These are phyloP conservation scores for Tetragonula clypearis DNA, from an alignment of 1,140 invertebrate species.

Conservation along the genomic window DNA sequence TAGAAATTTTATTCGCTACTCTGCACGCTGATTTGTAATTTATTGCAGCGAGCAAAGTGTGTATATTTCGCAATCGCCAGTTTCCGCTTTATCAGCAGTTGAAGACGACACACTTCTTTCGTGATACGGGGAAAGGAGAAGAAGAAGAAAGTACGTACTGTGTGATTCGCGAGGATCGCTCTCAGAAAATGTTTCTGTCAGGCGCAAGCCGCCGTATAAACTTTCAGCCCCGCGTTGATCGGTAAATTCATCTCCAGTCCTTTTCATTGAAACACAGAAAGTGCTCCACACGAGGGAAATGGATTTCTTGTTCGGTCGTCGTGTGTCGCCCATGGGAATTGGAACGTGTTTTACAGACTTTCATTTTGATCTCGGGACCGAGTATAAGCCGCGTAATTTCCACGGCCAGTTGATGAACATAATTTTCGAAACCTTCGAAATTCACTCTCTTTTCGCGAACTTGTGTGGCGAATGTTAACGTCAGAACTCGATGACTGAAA, in stretches of 20 bases:
- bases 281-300: slow-evolving; percentile 32
- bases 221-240: slow-evolving; percentile 39
- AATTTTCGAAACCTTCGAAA: slow-evolving; percentile 8
- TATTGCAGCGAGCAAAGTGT: too few relatives aligned
- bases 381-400: slow-evolving; percentile 24
- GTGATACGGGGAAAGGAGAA: too few relatives aligned
- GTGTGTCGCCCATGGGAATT: slow-evolving; percentile 25
- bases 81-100: too few relatives aligned
- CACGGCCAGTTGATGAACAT: not conserved
- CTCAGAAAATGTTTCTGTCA: slow-evolving; percentile 43
- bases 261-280: slow-evolving; percentile 40
- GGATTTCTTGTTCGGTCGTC: slow-evolving; percentile 28
- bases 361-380: slow-evolving; percentile 29
- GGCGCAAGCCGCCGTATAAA: slow-evolving; percentile 35
- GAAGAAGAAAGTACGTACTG: too few relatives aligned
- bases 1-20: too few relatives aligned
- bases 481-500: not conserved
- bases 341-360: slow-evolving; percentile 36
- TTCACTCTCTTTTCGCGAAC: not conserved
- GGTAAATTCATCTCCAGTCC: slow-evolving; percentile 42
- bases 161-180: slow-evolving; percentile 30
- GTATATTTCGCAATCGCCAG: too few relatives aligned
- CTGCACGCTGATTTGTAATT: too few relatives aligned
- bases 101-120: too few relatives aligned
- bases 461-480: too few relatives aligned